Evolutionary conservation across 2,797 vertebrate genomes (phyloP).

Genomic region (Triplophysa yarkandensis): DNA sequence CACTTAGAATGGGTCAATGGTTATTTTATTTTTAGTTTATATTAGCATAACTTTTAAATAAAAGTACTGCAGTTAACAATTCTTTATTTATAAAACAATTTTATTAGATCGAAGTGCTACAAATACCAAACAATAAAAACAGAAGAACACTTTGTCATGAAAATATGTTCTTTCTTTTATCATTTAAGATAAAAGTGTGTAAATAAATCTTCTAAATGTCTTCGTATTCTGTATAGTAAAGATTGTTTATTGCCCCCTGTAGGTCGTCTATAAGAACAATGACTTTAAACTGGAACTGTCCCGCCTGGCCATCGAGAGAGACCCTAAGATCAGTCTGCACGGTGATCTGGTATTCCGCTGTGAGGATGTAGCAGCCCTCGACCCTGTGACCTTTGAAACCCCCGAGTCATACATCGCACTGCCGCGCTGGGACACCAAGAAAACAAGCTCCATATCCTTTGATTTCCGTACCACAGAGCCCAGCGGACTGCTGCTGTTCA

Average conservation of each 20-base stretch:
- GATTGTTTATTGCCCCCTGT: not conserved
- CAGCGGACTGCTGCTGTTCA: slow-evolving; percentile 89
- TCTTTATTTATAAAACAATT: too few relatives aligned
- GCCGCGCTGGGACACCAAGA: slow-evolving; percentile 89
- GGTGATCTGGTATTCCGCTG: slow-evolving; percentile 91
- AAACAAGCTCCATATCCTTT: slow-evolving; percentile 90
- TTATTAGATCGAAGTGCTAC: too few relatives aligned
- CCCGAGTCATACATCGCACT: slow-evolving; percentile 85
- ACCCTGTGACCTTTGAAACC: slow-evolving; percentile 88
- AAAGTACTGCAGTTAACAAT: too few relatives aligned
- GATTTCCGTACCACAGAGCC: slow-evolving; percentile 93
- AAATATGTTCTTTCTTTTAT: not conserved
- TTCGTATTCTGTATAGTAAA: not conserved
- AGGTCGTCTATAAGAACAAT: slow-evolving; percentile 97
- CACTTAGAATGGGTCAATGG: too few relatives aligned
- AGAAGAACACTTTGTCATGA: not conserved
- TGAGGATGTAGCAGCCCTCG: slow-evolving; percentile 87
- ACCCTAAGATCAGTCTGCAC: slow-evolving; percentile 89
- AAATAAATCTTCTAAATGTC: not conserved
- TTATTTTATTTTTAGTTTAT: too few relatives aligned
- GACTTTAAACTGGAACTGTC: slow-evolving; percentile 95
- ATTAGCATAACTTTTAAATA: too few relatives aligned
- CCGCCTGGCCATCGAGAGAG: slow-evolving; percentile 85
- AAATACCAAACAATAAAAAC: too few relatives aligned
- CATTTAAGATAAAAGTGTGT: not conserved